Conservation (phyloP, 2,113 vertebrate species). For the Mormyrus lacerda region DNA sequence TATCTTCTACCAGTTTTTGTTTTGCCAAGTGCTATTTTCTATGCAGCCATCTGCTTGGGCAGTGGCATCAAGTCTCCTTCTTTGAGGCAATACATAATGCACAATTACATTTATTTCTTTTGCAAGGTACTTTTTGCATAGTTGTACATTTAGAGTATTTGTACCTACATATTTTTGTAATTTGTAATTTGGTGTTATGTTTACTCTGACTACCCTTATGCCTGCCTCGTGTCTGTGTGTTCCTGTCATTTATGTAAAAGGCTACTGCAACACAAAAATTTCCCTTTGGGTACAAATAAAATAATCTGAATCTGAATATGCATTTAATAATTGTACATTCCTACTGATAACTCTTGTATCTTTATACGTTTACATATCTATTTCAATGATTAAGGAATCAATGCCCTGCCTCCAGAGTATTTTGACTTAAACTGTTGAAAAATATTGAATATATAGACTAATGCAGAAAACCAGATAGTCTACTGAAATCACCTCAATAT, state of each 20-base stretch:
- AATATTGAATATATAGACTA: background rate
- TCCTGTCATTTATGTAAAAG: background rate
- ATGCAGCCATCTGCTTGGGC: too few species aligned
- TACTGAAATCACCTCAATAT: conserved; percentile 88
- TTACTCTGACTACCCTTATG: background rate
- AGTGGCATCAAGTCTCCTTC: background rate
- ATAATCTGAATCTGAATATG: background rate
- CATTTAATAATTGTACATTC: background rate
- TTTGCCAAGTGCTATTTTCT: too few species aligned
- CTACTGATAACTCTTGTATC: background rate
- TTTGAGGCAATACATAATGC: background rate
- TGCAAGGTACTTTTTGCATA: too few species aligned
- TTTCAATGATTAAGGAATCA: background rate
- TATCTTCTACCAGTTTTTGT: too few species aligned
- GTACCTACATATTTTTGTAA: background rate
- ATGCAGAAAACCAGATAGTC: conserved; percentile 25
- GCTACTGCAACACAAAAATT: background rate
- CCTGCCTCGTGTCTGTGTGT: background rate
- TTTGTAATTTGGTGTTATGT: background rate
- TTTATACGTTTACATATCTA: background rate
- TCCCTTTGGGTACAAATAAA: background rate
- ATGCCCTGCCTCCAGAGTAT: background rate
- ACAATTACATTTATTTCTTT: too few species aligned
- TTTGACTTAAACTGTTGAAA: background rate
- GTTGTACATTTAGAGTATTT: background rate